Base-by-base conservation (phyloP, 2,113 vertebrate species). In the Microcebus jonahi region DNA sequence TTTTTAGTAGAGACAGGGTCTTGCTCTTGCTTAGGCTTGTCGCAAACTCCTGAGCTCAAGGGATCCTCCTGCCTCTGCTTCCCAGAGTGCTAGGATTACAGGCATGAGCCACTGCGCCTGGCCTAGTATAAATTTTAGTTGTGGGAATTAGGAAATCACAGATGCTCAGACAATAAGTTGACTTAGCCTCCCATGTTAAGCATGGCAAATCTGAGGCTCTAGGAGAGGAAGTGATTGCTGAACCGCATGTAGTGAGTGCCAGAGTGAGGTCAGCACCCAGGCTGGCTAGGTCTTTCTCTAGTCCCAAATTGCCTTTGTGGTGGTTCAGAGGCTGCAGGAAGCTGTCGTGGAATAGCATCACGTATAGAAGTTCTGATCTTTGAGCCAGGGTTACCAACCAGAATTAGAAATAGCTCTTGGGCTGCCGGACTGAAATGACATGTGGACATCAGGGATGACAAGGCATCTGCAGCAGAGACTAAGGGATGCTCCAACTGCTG, bases 61-160 rank as follows among this genome's bases (percentile, higher is more conserved):
- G 5, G 55, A 55, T 55, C 55, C 25, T 61, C 23, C 59, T 10
- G 10, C 10, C 59, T 61, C 25, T 10, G 59, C 59, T 25, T 63
- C 25, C 25, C 10, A 29, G 59, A 63, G 10, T 10, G 59, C 25
- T 63, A 27, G 59, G 59, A 63, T 63, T 63, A 63, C 27, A 29
- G 25, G 25, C 23, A 1, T 27, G 59, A 61, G 59, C 59, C 25
- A 27, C 59, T 4, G 59, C 9, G 25, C 59, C 59, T 21, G 27
- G 59, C 59, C 31, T 76, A 53, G 25, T 73, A 77, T 86, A 91
- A 42, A 96, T 67, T 94, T 53, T 70, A 91, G 45, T 70, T 92
- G 53, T 73, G 77, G 83, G 34, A 86, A 65, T 75, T 87, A 55
- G 34, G 68, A 93, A 82, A 86, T 96, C 70, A 57, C 12, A 70